Percentiles rank a stretch among this genome's conserved stretches.
phyloP scores from a whole-genome alignment of 2,113 vertebrate species.

The Crotalus tigris region DNA sequence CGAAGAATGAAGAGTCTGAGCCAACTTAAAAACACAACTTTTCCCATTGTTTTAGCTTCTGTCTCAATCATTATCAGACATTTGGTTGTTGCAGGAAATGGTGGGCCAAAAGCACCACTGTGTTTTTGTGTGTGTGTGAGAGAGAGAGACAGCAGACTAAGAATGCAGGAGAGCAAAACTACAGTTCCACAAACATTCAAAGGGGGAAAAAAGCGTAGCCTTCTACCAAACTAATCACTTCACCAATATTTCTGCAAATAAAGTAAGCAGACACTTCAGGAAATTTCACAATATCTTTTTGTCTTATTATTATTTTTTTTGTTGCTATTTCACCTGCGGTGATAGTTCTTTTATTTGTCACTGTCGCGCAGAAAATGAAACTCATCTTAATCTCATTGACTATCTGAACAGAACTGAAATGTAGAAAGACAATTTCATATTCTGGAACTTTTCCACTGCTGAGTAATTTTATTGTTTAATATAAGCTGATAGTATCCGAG shows the following conservation, averaged over 20 bases:
- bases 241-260: slow-evolving; percentile 50
- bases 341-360: slow-evolving; percentile 55
- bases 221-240: slow-evolving; percentile 26
- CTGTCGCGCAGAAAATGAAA: slow-evolving; percentile 61
- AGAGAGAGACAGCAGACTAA: neutral
- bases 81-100: neutral
- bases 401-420: slow-evolving; percentile 15
- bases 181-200: slow-evolving; percentile 19
- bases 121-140: neutral
- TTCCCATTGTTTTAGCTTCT: neutral
- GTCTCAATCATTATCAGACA: neutral
- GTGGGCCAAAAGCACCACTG: neutral
- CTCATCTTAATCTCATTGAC: slow-evolving; percentile 48
- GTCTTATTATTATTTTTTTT: slow-evolving; percentile 26
- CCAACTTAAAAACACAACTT: neutral
- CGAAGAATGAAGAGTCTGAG: neutral
- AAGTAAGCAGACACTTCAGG: slow-evolving; percentile 43
- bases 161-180: neutral
- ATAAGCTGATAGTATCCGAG: slow-evolving; percentile 54
- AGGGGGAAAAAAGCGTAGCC: slow-evolving; percentile 1
- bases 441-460: slow-evolving; percentile 48
- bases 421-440: slow-evolving; percentile 16
- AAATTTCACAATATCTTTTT: slow-evolving; percentile 47
- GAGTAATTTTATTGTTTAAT: slow-evolving; percentile 61
- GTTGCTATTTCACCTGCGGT: slow-evolving; percentile 46